Percentiles rank a stretch among this genome's conserved stretches.
Evolutionary conservation across 35 echinoderm and acorn worm species (phyloP).

Genomic region (Patiria miniata): DNA sequence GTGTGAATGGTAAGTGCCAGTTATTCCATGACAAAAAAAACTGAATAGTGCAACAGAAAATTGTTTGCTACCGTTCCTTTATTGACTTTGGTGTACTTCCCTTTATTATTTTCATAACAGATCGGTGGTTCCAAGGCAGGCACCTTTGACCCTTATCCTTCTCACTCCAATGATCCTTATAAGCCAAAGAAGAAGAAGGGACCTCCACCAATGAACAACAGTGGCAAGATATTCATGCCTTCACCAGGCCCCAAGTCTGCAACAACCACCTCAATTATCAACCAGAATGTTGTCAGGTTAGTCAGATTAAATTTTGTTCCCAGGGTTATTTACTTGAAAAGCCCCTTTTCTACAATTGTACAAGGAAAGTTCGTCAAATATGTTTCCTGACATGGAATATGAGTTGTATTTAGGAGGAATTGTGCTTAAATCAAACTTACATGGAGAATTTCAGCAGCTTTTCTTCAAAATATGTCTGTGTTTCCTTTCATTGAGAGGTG

Average conservation of each 20-base stretch:
- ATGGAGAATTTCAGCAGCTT: not conserved
- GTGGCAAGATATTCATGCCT: conserved; percentile 93
- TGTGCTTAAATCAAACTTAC: not conserved
- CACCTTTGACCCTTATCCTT: conserved; percentile 96
- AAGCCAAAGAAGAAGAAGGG: conserved; percentile 82
- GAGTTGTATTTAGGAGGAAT: not conserved
- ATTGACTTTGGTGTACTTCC: too few species aligned
- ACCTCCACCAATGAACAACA: conserved; percentile 83
- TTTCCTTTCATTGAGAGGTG: not conserved
- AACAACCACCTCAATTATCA: conserved; percentile 77
- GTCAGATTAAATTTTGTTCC: not conserved
- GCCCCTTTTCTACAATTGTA: not conserved
- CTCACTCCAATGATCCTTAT: conserved; percentile 95
- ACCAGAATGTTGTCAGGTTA: conserved; percentile 93
- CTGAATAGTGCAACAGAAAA: not conserved
- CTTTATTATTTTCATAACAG: too few species aligned
- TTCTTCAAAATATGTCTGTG: not conserved
- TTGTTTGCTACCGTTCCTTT: not conserved
- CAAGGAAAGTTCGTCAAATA: not conserved
- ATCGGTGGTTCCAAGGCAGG: conserved; percentile 92
- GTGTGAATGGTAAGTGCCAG: too few species aligned
- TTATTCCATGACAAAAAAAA: too few species aligned
- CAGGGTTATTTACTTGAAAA: too few species aligned
- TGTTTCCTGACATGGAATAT: too few species aligned
- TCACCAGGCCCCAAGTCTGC: conserved; percentile 92